These are phyloP conservation scores for Nebria brevicollis DNA, from an alignment of 2,888 invertebrate genomes.

Conservation along the genomic window DNA sequence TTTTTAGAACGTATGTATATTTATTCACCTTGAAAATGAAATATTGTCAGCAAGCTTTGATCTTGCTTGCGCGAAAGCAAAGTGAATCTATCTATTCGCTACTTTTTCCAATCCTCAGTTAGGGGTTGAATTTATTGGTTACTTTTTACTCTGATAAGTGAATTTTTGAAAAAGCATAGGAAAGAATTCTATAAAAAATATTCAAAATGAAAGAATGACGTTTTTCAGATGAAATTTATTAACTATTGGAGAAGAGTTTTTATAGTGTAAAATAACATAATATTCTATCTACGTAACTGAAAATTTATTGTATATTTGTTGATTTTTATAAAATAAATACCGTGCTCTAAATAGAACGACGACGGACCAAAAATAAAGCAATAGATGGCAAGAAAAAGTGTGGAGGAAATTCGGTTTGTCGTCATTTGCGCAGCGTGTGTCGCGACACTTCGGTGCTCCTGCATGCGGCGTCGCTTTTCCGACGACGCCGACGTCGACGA, in stretches of 20 bases:
- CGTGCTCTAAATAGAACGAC: constrained; percentile 30
- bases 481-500: constrained; percentile 4
- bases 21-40: constrained; percentile 37
- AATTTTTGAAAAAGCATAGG: no score
- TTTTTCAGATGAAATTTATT: no score
- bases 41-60: constrained; percentile 22
- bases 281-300: background rate
- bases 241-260: no score
- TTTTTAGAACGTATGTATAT: constrained; percentile 31
- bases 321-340: constrained; percentile 44
- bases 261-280: background rate
- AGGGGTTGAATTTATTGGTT: background rate
- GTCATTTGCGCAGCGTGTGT: constrained; percentile 1
- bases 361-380: background rate
- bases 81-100: constrained; percentile 1
- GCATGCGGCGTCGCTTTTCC: background rate
- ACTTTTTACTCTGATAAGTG: background rate
- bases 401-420: background rate
- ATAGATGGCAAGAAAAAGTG: background rate
- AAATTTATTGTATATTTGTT: constrained; percentile 41
- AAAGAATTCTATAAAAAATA: no score
- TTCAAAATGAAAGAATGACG: no score
- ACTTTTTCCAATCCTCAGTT: background rate
- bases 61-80: constrained; percentile 19
- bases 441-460: background rate